phyloP scores from a whole-genome alignment of 2,797 vertebrate species.

The Sphenodon punctatus region DNA sequence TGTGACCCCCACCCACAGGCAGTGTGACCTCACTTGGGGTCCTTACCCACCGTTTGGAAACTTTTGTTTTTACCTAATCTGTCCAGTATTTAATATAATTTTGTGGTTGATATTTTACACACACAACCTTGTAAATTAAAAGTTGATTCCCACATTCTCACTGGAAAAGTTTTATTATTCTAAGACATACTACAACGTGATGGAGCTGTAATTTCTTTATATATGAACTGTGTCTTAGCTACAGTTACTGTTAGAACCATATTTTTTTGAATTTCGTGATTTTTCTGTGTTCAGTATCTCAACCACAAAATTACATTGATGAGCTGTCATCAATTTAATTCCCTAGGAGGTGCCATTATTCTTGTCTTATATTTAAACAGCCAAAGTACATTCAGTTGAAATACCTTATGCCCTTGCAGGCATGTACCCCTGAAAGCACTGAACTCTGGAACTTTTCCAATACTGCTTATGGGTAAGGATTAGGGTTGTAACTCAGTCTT shows the following conservation, averaged over 20 bases:
- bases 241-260: background rate
- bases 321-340: background rate
- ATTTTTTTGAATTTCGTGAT: background rate
- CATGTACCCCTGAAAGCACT: background rate
- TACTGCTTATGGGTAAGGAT: too few relatives aligned
- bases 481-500: too few relatives aligned
- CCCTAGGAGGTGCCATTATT: background rate
- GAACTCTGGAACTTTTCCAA: background rate
- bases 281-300: background rate
- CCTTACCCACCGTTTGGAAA: too few relatives aligned
- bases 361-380: background rate
- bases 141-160: background rate
- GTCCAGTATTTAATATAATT: background rate
- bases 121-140: conserved; percentile 1
- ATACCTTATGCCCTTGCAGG: background rate
- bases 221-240: background rate
- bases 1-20: too few relatives aligned
- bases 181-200: background rate
- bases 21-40: too few relatives aligned
- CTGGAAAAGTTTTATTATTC: background rate
- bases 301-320: background rate
- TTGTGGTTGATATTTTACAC: background rate
- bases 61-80: background rate
- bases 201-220: background rate
- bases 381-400: background rate